A percentile compares a stretch with the other conserved stretches of the same genome.
These are phyloP conservation scores for Cephus pulcher DNA, from an alignment of 2,888 invertebrate species.

Conservation along the genomic window DNA sequence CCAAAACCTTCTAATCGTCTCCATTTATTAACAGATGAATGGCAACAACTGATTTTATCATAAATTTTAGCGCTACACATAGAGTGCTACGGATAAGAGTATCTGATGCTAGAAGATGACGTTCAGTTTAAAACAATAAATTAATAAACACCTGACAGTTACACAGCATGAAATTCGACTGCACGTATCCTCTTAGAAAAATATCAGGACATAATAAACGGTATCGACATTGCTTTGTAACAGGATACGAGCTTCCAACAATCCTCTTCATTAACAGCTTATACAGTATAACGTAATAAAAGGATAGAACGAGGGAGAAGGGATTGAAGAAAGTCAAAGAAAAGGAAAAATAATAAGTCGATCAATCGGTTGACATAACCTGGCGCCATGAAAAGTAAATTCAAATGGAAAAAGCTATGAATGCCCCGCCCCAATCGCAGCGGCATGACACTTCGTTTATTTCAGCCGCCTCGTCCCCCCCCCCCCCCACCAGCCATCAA, in stretches of 20 bases:
- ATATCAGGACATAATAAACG: neutral
- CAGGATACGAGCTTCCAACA: neutral
- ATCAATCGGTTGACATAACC: neutral
- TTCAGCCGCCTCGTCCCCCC: neutral
- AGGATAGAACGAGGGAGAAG: neutral
- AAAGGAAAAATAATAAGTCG: neutral
- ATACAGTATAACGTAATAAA: neutral
- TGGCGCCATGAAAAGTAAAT: neutral
- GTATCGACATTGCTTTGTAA: neutral
- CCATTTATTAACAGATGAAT: neutral
- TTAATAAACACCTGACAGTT: neutral
- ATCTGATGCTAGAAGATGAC: neutral
- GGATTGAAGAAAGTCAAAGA: constrained; percentile 2
- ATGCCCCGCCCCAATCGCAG: neutral
- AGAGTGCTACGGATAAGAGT: neutral
- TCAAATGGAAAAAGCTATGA: neutral
- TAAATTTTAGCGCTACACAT: neutral
- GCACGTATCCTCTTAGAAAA: neutral
- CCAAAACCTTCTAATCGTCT: neutral
- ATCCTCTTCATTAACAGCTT: neutral
- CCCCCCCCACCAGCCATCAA: neutral
- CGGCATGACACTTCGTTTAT: neutral
- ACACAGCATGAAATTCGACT: neutral
- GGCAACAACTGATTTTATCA: neutral
- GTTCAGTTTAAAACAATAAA: neutral